Conservation (phyloP, 2,113 vertebrate species). For the Zosterops lateralis region DNA sequence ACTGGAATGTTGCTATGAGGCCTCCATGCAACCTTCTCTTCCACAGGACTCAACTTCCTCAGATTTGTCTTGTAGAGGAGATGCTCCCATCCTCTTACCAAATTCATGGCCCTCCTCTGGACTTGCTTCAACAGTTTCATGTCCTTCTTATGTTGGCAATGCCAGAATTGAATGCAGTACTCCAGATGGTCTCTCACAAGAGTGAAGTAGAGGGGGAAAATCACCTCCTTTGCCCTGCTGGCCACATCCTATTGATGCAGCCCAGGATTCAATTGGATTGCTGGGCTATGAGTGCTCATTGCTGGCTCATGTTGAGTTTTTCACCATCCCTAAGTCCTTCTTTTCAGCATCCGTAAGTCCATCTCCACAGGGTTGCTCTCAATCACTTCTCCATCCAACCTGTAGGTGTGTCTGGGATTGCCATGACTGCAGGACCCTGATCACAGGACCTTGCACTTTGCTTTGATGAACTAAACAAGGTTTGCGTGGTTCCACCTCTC, state of each 20-base stretch:
- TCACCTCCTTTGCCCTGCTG: not conserved
- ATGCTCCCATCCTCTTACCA: not conserved
- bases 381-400: too few relatives aligned
- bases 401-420: not conserved
- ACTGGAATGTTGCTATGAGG: not conserved
- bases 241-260: fast-evolving
- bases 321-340: not conserved
- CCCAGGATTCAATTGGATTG: fast-evolving
- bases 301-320: not conserved
- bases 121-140: not conserved
- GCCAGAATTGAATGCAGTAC: not conserved
- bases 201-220: not conserved
- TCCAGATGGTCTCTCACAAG: not conserved
- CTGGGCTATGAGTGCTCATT: not conserved
- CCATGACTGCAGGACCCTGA: not conserved
- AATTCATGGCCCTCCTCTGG: not conserved
- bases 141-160: not conserved
- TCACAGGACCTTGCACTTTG: not conserved
- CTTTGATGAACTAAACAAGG: not conserved
- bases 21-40: not conserved
- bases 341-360: not conserved
- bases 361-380: not conserved
- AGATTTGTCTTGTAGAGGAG: not conserved
- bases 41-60: not conserved
- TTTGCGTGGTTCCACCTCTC: not conserved